phyloP scores from a whole-genome alignment of 64 coral and sea anemone species.

The Platygyra sinensis region DNA sequence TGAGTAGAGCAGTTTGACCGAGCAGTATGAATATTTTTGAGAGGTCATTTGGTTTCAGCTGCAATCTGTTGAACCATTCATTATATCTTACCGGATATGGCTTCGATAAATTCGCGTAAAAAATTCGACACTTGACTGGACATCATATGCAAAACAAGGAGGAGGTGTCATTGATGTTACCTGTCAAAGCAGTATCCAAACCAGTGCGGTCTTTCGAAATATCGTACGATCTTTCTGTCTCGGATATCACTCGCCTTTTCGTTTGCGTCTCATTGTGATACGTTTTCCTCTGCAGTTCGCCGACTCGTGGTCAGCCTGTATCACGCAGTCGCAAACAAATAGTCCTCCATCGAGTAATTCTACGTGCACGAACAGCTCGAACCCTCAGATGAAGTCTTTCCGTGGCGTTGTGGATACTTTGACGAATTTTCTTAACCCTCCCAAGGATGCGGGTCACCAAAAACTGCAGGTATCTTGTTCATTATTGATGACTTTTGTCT shows the following conservation, averaged over 20 bases:
- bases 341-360: background rate
- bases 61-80: too few relatives aligned
- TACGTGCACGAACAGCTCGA: background rate
- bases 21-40: too few relatives aligned
- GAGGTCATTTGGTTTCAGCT: too few relatives aligned
- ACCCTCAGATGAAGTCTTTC: background rate
- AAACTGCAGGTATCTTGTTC: conserved; percentile 7
- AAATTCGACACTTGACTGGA: too few relatives aligned
- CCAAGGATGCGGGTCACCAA: background rate
- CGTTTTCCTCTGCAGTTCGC: conserved; percentile 47
- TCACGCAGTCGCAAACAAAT: conserved; percentile 16
- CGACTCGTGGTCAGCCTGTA: conserved; percentile 75
- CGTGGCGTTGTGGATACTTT: conserved; percentile 12
- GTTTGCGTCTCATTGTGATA: background rate
- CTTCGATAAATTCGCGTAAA: too few relatives aligned
- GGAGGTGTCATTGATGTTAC: too few relatives aligned
- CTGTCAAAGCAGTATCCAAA: too few relatives aligned
- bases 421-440: background rate
- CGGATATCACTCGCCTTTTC: background rate
- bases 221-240: background rate
- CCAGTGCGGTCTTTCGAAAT: conserved; percentile 1
- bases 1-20: too few relatives aligned
- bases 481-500: background rate
- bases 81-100: too few relatives aligned
- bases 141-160: too few relatives aligned